Percentiles rank a stretch among this genome's conserved stretches.
phyloP scores from a whole-genome alignment of 2,113 vertebrate species.

The Eurypyga helias region DNA sequence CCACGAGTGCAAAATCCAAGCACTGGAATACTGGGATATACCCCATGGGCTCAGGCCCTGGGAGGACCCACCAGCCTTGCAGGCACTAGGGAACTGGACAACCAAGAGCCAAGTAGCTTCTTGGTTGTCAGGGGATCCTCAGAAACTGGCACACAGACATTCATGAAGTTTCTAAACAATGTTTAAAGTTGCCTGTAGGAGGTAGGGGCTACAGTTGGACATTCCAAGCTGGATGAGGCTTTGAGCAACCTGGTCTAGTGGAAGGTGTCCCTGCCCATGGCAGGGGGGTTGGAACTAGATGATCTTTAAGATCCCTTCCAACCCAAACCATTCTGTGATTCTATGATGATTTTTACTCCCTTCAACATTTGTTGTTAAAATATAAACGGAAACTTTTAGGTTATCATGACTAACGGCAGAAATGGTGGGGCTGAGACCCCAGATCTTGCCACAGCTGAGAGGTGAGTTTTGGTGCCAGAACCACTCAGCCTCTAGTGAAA shows the following conservation, averaged over 20 bases:
- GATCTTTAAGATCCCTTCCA: too few relatives aligned
- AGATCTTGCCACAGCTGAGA: not conserved
- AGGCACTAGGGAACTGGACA: not conserved
- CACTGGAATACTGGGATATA: not conserved
- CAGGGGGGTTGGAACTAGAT: too few relatives aligned
- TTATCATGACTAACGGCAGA: not conserved
- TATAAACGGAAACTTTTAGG: not conserved
- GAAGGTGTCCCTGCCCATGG: too few relatives aligned
- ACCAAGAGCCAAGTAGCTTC: not conserved
- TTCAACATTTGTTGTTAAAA: not conserved
- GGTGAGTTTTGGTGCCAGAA: not conserved
- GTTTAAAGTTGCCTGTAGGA: not conserved
- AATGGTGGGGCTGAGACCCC: not conserved
- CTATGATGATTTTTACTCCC: not conserved
- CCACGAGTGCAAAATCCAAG: not conserved
- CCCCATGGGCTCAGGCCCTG: not conserved
- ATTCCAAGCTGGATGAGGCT: too few relatives aligned
- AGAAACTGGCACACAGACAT: not conserved
- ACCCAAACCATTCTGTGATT: too few relatives aligned
- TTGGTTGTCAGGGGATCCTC: not conserved
- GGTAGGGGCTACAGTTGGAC: not conserved
- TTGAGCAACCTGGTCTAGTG: too few relatives aligned
- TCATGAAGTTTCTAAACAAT: not conserved
- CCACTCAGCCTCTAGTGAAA: not conserved
- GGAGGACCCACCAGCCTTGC: not conserved